Conservation (phyloP, 2,113 vertebrate genomes). For the Hippocampus barbouri region DNA sequence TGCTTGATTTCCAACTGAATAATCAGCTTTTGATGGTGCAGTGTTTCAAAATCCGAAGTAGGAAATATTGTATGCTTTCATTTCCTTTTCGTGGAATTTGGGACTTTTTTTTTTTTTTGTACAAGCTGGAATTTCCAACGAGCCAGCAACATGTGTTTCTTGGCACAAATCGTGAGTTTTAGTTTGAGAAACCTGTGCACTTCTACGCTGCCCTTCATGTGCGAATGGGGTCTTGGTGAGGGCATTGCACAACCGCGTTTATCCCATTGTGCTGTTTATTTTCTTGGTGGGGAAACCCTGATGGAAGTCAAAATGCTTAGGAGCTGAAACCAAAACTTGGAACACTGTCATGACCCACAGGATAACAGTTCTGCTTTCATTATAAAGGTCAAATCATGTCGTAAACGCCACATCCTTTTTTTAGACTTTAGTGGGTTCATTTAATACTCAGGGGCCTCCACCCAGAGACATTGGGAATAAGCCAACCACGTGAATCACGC, state of each 20-base stretch:
- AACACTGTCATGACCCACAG: not conserved
- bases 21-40: not conserved
- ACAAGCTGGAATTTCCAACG: not conserved
- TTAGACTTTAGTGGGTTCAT: not conserved
- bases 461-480: not conserved
- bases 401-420: not conserved
- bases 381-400: not conserved
- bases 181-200: not conserved
- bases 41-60: not conserved
- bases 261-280: not conserved
- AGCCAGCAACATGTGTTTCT: not conserved
- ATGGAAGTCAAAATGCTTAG: constrained; percentile 22
- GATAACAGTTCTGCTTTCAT: not conserved
- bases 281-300: not conserved
- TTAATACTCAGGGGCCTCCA: not conserved
- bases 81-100: not conserved
- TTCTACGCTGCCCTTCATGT: no score
- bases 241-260: not conserved
- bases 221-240: no score
- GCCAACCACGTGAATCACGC: not conserved
- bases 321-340: not conserved
- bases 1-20: not conserved
- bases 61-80: not conserved
- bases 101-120: not conserved
- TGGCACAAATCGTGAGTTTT: not conserved